Evolutionary conservation across 2,797 vertebrate genomes (phyloP), one percentile per base, ranked within the genome.

Genomic region (Bufotes viridis): DNA sequence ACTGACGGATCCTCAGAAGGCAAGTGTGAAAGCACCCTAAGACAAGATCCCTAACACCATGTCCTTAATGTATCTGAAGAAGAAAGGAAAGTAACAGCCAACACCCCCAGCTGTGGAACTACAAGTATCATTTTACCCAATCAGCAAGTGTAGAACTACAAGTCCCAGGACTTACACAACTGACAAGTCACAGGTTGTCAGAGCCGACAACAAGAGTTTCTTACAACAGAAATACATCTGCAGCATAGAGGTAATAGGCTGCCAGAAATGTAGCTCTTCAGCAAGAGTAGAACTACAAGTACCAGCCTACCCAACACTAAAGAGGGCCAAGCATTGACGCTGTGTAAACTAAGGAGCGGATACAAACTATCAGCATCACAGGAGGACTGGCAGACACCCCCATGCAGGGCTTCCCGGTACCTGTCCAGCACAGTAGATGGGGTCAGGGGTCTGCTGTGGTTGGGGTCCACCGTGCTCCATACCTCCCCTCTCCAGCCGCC

Each of bases 391-490:
- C 53, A 79, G 13, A 17, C 76, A 78, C 26, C 82, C 42, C 57
- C 34, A 14, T 24, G 20, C 75, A 22, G 29, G 29, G 34, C 49
- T 4, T 7, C 78, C 72, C 57, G 83, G 78, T 89, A 89, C 88
- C 88, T 89, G 78, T 26, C 49, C 58, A 78, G 55, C 13, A 26
- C 61, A n/a, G 63, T 8, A 76, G 24, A 42, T 0, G 0, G 26
- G 3, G 6, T 18, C 17, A 12, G 55, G 42, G 72, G 1, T 49
- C 0, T 26, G 42, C 12, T 63, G 29, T 17, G 58, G 58, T n/a
- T n/a, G 51, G 42, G 14, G 86, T 34, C 26, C 22, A 58, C 55
- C 78, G 3, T 15, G 14, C 87, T 89, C 87, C 87, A 89, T 89
- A 1, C 69, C 87, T 58, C 78, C 78, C 22, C 60, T 9, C 74